phyloP scores from a whole-genome alignment of 2,113 vertebrate genomes.

The Haemorhous mexicanus region DNA sequence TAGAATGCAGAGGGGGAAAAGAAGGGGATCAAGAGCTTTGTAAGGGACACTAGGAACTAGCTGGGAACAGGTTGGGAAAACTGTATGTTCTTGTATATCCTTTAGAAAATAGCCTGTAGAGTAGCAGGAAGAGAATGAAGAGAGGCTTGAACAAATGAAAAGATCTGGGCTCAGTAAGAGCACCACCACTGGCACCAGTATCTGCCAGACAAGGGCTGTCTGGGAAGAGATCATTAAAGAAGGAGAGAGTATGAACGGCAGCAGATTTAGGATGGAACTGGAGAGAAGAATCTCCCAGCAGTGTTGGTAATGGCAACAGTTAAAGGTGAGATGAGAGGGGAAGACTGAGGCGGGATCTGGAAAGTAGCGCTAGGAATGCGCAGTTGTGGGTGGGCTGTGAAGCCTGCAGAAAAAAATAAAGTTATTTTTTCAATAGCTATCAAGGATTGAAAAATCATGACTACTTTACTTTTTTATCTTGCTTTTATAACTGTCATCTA shows the following conservation, averaged over 20 bases:
- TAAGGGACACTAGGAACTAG: neutral
- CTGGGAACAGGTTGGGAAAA: neutral
- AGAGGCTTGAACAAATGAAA: neutral
- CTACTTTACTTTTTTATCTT: neutral
- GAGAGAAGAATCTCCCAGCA: neutral
- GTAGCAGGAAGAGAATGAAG: neutral
- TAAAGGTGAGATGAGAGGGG: neutral
- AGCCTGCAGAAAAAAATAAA: neutral
- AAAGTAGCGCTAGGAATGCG: neutral
- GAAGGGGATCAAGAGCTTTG: neutral
- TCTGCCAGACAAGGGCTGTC: neutral
- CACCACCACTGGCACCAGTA: neutral
- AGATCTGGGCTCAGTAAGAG: fast-evolving
- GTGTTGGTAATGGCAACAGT: neutral
- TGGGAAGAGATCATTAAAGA: neutral
- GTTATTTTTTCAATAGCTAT: neutral
- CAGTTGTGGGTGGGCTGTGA: neutral
- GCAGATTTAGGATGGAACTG: neutral
- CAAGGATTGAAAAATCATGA: neutral
- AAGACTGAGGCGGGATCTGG: neutral
- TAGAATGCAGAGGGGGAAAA: neutral
- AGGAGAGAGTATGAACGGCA: neutral
- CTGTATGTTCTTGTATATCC: neutral
- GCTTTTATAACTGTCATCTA: neutral
- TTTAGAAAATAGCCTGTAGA: neutral